Base-by-base conservation (phyloP, 2,888 invertebrate species). In the Latrodectus hesperus region DNA sequence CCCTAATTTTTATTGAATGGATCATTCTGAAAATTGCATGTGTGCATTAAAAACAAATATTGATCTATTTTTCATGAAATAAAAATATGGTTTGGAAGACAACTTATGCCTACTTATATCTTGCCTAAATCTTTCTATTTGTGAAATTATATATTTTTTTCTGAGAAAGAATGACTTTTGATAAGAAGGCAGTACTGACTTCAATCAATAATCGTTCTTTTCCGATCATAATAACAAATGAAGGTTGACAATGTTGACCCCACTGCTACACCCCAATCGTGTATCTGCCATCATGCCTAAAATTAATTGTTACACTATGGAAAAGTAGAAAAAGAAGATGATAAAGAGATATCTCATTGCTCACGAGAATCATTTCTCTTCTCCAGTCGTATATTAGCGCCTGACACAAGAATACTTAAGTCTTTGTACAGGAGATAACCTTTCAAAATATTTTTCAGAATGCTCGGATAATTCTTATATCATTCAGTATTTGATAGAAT, bases 281-380 rank as follows among this genome's bases (percentile, higher is more conserved):
- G 84, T 84, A 84, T 78, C 84, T 84, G 84, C 84, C 84, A 84
- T 84, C 77, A 65, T 77, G 65, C 78, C 73, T 64, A 38, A 84
- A 84, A 84, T 84, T 84, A 84, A 84, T 84, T 84, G 84, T 78
- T 84, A 76, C 84, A 65, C 84, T 74, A 84, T 77, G 77, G 74
- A 84, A 78, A 78, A 84, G 53, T 11, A 49, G 22, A 72, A 72
- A 70, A 70, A 55, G 70, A 16, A 11, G 6, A 55, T n/a, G 26
- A 74, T 74, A 74, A 82, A 70, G 73, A 17, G n/a, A 60, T 51
- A 60, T 60, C 12, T 16, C n/a, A 60, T 60, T 60, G 60, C n/a
- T 60, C 60, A 12, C 14, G 10, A 60, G 60, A 60, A 60, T n/a
- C 60, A 60, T 60, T 60, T 60, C n/a, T 60, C 60, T 60, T 60